phyloP scores from a whole-genome alignment of 2,797 vertebrate genomes.

The Amblyopsis hoosieri region DNA sequence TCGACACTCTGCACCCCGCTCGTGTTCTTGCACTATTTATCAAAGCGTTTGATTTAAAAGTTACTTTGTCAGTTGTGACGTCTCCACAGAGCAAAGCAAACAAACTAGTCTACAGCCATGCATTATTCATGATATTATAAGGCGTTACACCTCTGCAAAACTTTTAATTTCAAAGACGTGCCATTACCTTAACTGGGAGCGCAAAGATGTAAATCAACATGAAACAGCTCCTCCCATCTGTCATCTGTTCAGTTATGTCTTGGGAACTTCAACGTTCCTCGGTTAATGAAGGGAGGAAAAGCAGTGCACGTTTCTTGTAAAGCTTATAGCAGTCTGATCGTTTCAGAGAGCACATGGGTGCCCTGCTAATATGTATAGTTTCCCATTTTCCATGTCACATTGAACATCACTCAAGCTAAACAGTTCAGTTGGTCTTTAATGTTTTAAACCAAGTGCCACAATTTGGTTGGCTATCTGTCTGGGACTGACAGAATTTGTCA shows the following conservation, averaged over 20 bases:
- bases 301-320: constrained; percentile 20
- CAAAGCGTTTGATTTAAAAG: constrained; percentile 24
- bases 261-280: constrained; percentile 32
- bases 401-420: too few species aligned
- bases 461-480: too few species aligned
- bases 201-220: constrained; percentile 42
- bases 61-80: constrained; percentile 30
- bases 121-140: constrained; percentile 59
- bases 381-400: neutral
- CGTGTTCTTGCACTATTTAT: constrained; percentile 13
- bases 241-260: constrained; percentile 33
- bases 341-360: neutral
- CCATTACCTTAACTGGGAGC: constrained; percentile 33
- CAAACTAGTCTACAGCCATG: constrained; percentile 37
- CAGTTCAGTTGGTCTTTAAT: too few species aligned
- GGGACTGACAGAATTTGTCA: too few species aligned
- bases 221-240: constrained; percentile 37
- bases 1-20: constrained; percentile 1
- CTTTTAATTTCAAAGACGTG: constrained; percentile 38
- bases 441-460: too few species aligned
- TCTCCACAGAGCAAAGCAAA: constrained; percentile 26
- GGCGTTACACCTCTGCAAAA: constrained; percentile 32
- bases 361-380: neutral
- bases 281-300: constrained; percentile 27
- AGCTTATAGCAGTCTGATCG: neutral